phyloP scores from a whole-genome alignment of 2,113 vertebrate genomes.

The Panurus biarmicus region DNA sequence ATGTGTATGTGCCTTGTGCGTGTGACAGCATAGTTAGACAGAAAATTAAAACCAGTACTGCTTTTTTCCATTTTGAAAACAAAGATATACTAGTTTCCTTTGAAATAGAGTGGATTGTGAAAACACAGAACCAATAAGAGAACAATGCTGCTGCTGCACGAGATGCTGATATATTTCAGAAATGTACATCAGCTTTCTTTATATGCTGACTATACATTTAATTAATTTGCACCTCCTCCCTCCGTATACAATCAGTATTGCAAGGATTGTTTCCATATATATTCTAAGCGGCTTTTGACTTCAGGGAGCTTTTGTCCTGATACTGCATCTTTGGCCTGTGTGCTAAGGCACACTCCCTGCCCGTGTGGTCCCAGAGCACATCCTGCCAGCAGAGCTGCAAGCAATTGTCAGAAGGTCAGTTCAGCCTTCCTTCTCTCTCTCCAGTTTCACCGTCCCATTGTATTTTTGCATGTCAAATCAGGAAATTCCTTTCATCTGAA shows the following conservation, averaged over 20 bases:
- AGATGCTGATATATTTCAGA: not conserved
- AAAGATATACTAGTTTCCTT: not conserved
- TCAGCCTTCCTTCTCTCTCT: not conserved
- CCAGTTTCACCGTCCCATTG: not conserved
- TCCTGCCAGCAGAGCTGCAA: not conserved
- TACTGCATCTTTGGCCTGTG: not conserved
- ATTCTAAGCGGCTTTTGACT: not conserved
- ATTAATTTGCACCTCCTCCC: not conserved
- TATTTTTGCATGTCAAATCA: not conserved
- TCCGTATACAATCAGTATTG: not conserved
- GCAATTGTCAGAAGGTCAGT: not conserved
- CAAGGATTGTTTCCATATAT: not conserved
- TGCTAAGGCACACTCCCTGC: not conserved
- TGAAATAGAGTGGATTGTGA: not conserved
- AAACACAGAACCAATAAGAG: not conserved
- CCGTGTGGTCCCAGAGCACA: accelerated
- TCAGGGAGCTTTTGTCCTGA: not conserved
- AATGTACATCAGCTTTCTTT: not conserved
- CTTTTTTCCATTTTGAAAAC: slow-evolving; percentile 30
- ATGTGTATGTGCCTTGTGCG: not conserved
- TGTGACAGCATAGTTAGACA: not conserved
- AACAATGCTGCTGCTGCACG: not conserved
- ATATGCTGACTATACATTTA: not conserved
- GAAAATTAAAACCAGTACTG: slow-evolving; percentile 41
- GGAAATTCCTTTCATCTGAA: not conserved